Percentiles rank a stretch among this genome's conserved stretches.
phyloP scores from a whole-genome alignment of 1,140 invertebrate species.

The Oryzaephilus surinamensis region DNA sequence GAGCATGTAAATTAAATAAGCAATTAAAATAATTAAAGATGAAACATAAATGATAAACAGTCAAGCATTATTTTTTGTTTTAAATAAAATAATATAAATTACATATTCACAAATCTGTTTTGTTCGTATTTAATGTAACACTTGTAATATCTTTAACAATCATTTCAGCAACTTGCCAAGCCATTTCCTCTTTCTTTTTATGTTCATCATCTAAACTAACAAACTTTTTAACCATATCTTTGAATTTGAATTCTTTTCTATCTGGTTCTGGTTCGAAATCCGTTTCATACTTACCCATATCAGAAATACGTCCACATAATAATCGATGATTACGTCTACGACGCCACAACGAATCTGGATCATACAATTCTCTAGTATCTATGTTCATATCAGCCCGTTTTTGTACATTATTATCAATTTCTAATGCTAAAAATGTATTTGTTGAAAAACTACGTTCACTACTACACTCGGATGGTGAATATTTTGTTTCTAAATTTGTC shows the following conservation, averaged over 20 bases:
- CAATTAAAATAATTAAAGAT: no score
- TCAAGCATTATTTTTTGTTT: neutral
- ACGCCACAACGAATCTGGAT: slow-evolving; percentile 74
- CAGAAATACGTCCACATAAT: slow-evolving; percentile 74
- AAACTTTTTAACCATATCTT: slow-evolving; percentile 63
- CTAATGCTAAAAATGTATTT: slow-evolving; percentile 51
- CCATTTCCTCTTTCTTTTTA: slow-evolving; percentile 84
- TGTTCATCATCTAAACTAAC: slow-evolving; percentile 71
- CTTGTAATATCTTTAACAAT: slow-evolving; percentile 86
- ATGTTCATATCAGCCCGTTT: slow-evolving; percentile 58
- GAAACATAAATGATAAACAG: no score
- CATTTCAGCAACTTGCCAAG: slow-evolving; percentile 90
- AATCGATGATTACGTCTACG: slow-evolving; percentile 50
- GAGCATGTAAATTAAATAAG: no score
- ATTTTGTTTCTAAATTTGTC: slow-evolving; percentile 35
- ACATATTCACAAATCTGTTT: slow-evolving; percentile 4
- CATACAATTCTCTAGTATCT: slow-evolving; percentile 66
- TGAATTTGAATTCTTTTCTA: slow-evolving; percentile 48
- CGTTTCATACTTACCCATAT: slow-evolving; percentile 76
- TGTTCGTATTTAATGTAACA: slow-evolving; percentile 53
- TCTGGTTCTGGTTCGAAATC: slow-evolving; percentile 80
- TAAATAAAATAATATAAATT: slow-evolving; percentile 1
- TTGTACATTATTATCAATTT: slow-evolving; percentile 40
- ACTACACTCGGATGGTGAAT: slow-evolving; percentile 59
- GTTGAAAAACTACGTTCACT: slow-evolving; percentile 54